Evolutionary conservation across 53 echinoderm and acorn worm species (phyloP), one percentile per base, ranked within the genome.

Genomic region (Holothuria leucospilota): DNA sequence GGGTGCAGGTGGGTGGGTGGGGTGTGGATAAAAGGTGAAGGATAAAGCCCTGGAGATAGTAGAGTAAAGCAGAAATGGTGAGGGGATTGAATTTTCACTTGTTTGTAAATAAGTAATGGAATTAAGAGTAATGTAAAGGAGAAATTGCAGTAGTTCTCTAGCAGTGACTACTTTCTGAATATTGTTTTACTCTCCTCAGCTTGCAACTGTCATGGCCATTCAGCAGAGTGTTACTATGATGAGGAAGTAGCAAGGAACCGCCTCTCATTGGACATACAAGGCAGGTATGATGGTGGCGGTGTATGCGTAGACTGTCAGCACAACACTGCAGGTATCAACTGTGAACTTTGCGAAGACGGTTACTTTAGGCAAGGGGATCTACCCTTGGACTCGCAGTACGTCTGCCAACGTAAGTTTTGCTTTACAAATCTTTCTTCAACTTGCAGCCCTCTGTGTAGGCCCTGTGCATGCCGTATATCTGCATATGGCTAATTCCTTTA

Each of bases 301-400:
- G 95, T 98, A 16, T 98, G 98, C 40, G 85, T 93, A 58, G 88
- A 95, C 78, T 98, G 98, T 66, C 90, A 90, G 71, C 92, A 98
- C 74, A 93, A 98, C 88, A 98, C 98, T 62, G 88, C 88, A 29
- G 98, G 98, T 14, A 86, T 98, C 86, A 98, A 98, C 95, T 98
- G 98, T 63, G 84, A 98, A 61, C 84, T 85, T 51, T 98, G 98
- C 53, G 70, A 75, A 65, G 64, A 91, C 25, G 98, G 98, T 4
- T 98, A 79, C 87, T 98, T 81, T 85, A 81, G 95, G 13, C 88
- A 85, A 5, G 86, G 82, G 63, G 95, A 92, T 16, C 82, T 87
- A 38, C 63, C 49, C 23, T 26, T 93, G 61, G 84, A 88, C 49
- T 93, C 93, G 5, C 93, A 85, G 1, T 73, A 88, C 68, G 95